Evolutionary conservation across 2,888 invertebrate genomes (phyloP).

Genomic region (Caenorhabditis sulstoni): DNA sequence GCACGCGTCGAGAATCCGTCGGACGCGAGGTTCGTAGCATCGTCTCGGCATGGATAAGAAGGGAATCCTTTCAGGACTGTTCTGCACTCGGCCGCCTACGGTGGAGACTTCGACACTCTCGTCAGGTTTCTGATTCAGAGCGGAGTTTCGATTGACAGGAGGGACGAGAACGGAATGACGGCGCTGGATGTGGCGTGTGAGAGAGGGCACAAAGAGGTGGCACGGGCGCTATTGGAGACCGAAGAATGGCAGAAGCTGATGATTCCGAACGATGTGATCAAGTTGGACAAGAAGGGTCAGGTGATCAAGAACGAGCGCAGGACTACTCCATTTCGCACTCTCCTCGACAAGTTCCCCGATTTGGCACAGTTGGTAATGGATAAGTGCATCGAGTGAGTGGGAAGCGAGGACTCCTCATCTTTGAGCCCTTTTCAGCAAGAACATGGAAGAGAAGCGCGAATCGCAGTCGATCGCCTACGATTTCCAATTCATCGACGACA

Average conservation of each 20-base stretch:
- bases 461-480: slow-evolving; percentile 81
- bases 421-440: slow-evolving; percentile 23
- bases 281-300: slow-evolving; percentile 40
- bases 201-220: slow-evolving; percentile 78
- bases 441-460: slow-evolving; percentile 37
- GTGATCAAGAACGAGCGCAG: slow-evolving; percentile 27
- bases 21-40: slow-evolving; percentile 49
- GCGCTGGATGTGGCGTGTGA: slow-evolving; percentile 60
- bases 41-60: background rate
- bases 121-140: slow-evolving; percentile 81
- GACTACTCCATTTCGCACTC: slow-evolving; percentile 82
- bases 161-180: slow-evolving; percentile 58
- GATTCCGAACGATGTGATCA: slow-evolving; percentile 62
- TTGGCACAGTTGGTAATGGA: slow-evolving; percentile 75
- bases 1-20: slow-evolving; percentile 80
- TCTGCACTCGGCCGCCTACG: slow-evolving; percentile 81
- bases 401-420: background rate
- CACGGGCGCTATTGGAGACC: slow-evolving; percentile 81
- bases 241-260: slow-evolving; percentile 82
- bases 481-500: slow-evolving; percentile 83
- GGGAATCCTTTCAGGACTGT: slow-evolving; percentile 81
- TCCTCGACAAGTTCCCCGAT: slow-evolving; percentile 82
- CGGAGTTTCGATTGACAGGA: slow-evolving; percentile 77
- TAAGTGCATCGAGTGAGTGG: slow-evolving; percentile 61
- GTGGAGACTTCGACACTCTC: slow-evolving; percentile 80